Conservation (phyloP, 2,113 vertebrate species). For the Symphodus melops region DNA sequence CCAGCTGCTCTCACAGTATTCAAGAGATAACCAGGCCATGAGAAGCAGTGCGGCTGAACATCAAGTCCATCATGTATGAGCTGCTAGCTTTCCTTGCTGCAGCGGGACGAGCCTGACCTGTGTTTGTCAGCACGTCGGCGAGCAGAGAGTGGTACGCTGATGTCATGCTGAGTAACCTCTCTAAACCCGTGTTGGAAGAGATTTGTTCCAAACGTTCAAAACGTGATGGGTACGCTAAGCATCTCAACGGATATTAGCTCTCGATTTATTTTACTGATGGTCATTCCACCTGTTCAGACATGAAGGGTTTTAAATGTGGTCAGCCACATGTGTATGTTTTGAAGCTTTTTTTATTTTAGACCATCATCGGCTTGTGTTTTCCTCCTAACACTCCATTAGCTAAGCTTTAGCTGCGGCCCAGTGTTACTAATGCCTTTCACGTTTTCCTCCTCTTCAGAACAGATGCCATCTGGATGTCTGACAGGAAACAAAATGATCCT, state of each 20-base stretch:
- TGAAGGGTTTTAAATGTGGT: too few species aligned
- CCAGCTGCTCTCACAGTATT: too few species aligned
- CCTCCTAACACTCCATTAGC: conserved; percentile 18
- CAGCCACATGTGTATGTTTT: background rate
- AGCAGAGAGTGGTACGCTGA: too few species aligned
- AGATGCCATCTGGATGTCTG: conserved; percentile 37
- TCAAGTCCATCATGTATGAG: too few species aligned
- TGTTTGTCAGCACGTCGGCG: too few species aligned
- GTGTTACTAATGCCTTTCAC: conserved; percentile 22
- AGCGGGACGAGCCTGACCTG: background rate
- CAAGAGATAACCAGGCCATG: too few species aligned
- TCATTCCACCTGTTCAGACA: too few species aligned
- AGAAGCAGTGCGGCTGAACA: too few species aligned
- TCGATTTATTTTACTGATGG: too few species aligned
- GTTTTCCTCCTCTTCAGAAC: conserved; percentile 16
- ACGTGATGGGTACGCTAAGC: too few species aligned
- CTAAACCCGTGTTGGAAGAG: background rate
- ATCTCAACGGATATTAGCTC: too few species aligned
- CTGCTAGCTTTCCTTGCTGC: background rate
- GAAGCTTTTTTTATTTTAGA: conserved; percentile 7
- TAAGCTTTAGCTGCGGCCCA: conserved; percentile 17
- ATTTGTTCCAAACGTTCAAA: background rate
- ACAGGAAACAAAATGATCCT: conserved; percentile 27
- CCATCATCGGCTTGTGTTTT: background rate
- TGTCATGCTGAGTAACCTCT: conserved; percentile 14